These are phyloP conservation scores for Grammomys dolichurus DNA, from an alignment of 2,113 vertebrate species.

Conservation along the genomic window DNA sequence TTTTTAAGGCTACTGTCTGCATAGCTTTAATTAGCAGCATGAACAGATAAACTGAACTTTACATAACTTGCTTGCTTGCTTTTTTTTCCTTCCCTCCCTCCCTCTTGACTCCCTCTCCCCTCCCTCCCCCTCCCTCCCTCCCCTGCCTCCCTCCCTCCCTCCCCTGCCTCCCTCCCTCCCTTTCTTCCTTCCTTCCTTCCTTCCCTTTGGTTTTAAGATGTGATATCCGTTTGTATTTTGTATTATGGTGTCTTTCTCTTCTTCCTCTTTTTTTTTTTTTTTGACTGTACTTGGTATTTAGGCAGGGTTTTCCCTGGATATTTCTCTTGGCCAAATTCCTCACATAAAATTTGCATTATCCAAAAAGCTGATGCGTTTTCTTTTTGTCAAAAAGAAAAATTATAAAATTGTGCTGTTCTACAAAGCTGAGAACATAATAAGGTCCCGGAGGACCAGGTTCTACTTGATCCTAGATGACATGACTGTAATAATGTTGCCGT, in stretches of 20 bases:
- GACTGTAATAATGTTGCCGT: background rate
- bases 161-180: no score
- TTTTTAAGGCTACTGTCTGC: conserved; percentile 70
- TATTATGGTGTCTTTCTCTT: background rate
- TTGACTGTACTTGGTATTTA: background rate
- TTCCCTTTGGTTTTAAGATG: conserved; percentile 18
- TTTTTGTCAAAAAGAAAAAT: conserved; percentile 36
- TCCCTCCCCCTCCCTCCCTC: no score
- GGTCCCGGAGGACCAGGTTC: background rate
- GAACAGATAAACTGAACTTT: background rate
- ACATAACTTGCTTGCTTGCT: background rate
- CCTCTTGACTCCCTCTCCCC: no score
- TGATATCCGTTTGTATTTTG: background rate
- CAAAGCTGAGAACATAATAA: background rate
- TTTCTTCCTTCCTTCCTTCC: no score
- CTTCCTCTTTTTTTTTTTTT: background rate
- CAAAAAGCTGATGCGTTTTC: conserved; percentile 5
- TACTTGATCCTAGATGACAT: background rate
- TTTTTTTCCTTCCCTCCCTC: no score
- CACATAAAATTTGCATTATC: conserved; percentile 2
- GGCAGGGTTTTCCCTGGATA: conserved; percentile 9
- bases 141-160: no score
- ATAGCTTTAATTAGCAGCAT: conserved; percentile 17
- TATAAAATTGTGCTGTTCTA: background rate
- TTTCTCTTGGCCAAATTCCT: conserved; percentile 23